Conservation (phyloP, 1,140 invertebrate species). For the Lordiphosa stackelbergi region DNA sequence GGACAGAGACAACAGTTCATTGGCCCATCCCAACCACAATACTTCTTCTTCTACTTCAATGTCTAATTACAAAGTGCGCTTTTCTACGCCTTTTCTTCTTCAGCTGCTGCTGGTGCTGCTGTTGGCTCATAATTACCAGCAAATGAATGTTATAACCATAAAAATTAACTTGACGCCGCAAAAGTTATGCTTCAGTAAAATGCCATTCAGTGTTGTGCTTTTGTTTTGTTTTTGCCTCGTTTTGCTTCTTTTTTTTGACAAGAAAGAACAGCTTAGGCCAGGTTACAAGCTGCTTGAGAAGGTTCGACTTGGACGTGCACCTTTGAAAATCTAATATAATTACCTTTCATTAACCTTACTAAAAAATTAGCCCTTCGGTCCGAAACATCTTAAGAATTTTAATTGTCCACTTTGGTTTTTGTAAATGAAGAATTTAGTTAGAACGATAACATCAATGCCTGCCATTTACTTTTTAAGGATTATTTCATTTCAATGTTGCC, state of each 20-base stretch:
- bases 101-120: constrained; percentile 10
- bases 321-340: no score
- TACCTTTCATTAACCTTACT: no score
- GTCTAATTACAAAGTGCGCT: constrained; percentile 71
- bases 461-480: no score
- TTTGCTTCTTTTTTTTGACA: constrained; percentile 22
- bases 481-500: no score
- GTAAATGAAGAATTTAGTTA: no score
- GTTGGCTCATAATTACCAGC: constrained; percentile 64
- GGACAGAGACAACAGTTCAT: constrained; percentile 16
- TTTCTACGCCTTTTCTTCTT: constrained; percentile 34
- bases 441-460: no score
- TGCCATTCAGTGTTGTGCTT: constrained; percentile 12
- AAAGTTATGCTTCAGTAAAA: constrained; percentile 72
- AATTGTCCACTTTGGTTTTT: no score
- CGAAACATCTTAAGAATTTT: no score
- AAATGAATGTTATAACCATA: constrained; percentile 74
- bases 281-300: no score
- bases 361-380: no score
- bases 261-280: constrained; percentile 6
- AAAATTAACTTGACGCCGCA: constrained; percentile 66
- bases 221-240: no score
- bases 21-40: constrained; percentile 18
- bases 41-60: constrained; percentile 57
- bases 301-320: no score